Conservation (phyloP, 1,140 invertebrate species). For the Ceratina japonica region DNA sequence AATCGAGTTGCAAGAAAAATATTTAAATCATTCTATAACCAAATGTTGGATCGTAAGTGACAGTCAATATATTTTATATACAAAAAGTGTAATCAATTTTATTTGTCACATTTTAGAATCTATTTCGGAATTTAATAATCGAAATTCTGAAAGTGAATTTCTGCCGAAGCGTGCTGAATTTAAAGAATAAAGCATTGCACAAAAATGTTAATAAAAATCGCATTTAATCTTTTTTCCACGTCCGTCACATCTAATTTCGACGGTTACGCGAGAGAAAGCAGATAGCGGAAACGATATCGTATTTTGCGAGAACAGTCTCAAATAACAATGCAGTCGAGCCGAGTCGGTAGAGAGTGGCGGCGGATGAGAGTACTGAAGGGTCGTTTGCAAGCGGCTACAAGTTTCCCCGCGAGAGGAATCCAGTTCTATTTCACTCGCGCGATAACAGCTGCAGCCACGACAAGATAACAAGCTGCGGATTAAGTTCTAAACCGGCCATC, state of each 20-base stretch:
- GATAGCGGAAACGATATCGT: constrained; percentile 17
- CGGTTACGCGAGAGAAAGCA: not conserved
- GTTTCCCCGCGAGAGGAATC: constrained; percentile 44
- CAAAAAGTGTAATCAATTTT: too few relatives aligned
- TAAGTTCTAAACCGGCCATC: constrained; percentile 52
- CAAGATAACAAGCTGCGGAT: constrained; percentile 55
- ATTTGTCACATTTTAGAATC: too few relatives aligned
- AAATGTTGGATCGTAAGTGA: too few relatives aligned
- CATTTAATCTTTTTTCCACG: not conserved
- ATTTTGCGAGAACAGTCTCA: constrained; percentile 59
- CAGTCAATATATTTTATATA: too few relatives aligned
- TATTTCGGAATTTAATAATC: too few relatives aligned
- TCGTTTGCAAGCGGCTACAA: constrained; percentile 58
- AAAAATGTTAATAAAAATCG: not conserved
- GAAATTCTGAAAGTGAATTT: too few relatives aligned
- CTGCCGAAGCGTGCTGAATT: too few relatives aligned
- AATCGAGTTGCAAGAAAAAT: too few relatives aligned
- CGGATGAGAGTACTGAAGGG: constrained; percentile 46
- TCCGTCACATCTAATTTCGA: not conserved
- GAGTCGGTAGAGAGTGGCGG: constrained; percentile 24
- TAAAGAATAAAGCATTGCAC: too few relatives aligned
- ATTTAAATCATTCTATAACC: too few relatives aligned
- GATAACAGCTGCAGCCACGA: constrained; percentile 39
- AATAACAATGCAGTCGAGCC: constrained; percentile 57
- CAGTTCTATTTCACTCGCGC: constrained; percentile 51